Conservation (phyloP, 2,888 invertebrate species). For the Leucophora obtusa region DNA sequence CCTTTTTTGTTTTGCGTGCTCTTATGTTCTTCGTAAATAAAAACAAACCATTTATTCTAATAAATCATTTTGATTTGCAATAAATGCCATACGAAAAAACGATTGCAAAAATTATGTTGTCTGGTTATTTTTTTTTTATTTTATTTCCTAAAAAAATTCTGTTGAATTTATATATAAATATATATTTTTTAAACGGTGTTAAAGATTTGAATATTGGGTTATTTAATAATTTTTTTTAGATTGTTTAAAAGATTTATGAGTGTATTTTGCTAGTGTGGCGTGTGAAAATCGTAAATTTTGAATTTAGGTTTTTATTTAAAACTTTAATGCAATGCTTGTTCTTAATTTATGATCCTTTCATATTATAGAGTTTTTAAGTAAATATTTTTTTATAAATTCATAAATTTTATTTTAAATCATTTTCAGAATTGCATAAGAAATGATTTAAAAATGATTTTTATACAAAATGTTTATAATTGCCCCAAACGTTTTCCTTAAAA, state of each 20-base stretch:
- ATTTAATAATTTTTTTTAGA: not conserved
- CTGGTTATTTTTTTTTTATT: not conserved
- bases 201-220: not conserved
- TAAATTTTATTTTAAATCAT: no score
- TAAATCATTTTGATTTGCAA: slow-evolving; percentile 66
- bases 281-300: slow-evolving; percentile 50
- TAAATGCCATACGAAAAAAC: slow-evolving; percentile 7
- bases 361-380: not conserved
- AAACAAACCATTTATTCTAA: slow-evolving; percentile 39
- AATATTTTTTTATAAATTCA: not conserved
- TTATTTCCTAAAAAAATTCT: slow-evolving; percentile 37
- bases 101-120: slow-evolving; percentile 36
- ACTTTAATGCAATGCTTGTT: not conserved
- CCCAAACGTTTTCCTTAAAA: no score
- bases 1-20: slow-evolving; percentile 31
- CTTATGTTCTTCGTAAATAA: slow-evolving; percentile 40
- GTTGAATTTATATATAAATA: slow-evolving; percentile 2
- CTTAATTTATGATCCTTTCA: not conserved
- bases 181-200: not conserved
- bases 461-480: no score
- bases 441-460: no score
- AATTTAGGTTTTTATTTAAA: not conserved
- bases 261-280: slow-evolving; percentile 23
- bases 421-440: no score
- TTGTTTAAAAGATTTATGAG: slow-evolving; percentile 46